Conservation (phyloP, 2,113 vertebrate species). For the Puffinus mauretanicus region DNA sequence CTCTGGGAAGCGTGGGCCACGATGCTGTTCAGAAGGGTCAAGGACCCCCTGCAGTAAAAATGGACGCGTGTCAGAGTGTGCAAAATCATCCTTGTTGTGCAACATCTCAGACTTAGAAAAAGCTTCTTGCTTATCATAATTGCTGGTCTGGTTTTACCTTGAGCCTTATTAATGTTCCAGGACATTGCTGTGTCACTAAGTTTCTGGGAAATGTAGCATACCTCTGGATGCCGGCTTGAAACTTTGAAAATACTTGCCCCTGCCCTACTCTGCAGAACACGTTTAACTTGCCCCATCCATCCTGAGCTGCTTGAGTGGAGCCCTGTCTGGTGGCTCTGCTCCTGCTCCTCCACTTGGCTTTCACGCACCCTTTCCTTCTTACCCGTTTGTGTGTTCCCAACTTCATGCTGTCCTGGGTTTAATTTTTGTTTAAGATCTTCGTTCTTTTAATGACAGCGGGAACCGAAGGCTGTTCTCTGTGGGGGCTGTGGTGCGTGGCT, state of each 20-base stretch:
- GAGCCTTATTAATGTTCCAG: not conserved
- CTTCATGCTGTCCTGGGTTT: slow-evolving; percentile 48
- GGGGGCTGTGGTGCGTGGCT: slow-evolving; percentile 46
- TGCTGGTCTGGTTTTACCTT: not conserved
- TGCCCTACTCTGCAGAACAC: not conserved
- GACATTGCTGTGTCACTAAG: not conserved
- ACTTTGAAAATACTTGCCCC: not conserved
- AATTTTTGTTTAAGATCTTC: slow-evolving; percentile 70
- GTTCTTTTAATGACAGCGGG: slow-evolving; percentile 56
- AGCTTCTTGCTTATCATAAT: not conserved
- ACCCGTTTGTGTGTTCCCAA: not conserved
- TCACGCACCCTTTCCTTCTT: not conserved
- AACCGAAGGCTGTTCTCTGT: slow-evolving; percentile 52
- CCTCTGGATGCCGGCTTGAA: not conserved
- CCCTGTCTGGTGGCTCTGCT: not conserved
- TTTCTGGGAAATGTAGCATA: not conserved
- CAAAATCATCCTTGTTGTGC: not conserved
- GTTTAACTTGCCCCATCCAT: not conserved
- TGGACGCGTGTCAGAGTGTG: not conserved
- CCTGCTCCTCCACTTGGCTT: not conserved
- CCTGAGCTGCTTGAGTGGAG: not conserved
- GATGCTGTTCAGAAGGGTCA: not conserved
- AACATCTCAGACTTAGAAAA: not conserved
- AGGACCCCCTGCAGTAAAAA: not conserved
- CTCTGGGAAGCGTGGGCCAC: accelerated